Evolutionary conservation across 2,888 invertebrate species (phyloP).

Genomic region (Tetheella fluctuosa): DNA sequence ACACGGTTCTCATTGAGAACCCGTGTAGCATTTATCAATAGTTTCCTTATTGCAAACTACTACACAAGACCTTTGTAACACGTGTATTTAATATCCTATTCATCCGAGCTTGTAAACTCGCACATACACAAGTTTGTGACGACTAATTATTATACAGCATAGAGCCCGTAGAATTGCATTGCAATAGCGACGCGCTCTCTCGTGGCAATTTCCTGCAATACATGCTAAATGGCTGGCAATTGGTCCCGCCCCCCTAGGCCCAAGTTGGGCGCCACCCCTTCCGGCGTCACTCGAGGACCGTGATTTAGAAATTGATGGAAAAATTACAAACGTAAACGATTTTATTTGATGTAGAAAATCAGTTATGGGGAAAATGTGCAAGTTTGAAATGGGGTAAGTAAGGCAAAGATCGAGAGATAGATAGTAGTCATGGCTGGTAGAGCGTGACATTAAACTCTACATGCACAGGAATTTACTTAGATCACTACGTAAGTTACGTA

Average conservation of each 20-base stretch:
- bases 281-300: conserved; percentile 33
- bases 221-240: conserved; percentile 64
- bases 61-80: background rate
- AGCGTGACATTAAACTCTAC: background rate
- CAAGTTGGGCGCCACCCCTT: conserved; percentile 34
- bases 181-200: conserved; percentile 36
- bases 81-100: conserved; percentile 11
- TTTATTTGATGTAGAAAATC: conserved; percentile 13
- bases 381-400: background rate
- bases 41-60: background rate
- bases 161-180: conserved; percentile 45
- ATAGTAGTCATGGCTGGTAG: background rate
- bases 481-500: no score
- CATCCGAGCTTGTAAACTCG: background rate
- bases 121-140: conserved; percentile 37
- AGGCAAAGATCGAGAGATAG: background rate
- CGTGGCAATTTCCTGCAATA: conserved; percentile 69
- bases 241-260: conserved; percentile 37
- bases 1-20: no score
- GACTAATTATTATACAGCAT: conserved; percentile 55
- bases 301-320: conserved; percentile 39
- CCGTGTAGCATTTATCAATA: conserved; percentile 1
- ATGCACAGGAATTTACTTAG: background rate
- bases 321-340: conserved; percentile 26
- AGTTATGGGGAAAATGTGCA: background rate